A percentile compares a stretch with the other conserved stretches of the same genome.
These are phyloP conservation scores for Lophura nycthemera DNA, from an alignment of 2,113 vertebrate species.

Conservation along the genomic window DNA sequence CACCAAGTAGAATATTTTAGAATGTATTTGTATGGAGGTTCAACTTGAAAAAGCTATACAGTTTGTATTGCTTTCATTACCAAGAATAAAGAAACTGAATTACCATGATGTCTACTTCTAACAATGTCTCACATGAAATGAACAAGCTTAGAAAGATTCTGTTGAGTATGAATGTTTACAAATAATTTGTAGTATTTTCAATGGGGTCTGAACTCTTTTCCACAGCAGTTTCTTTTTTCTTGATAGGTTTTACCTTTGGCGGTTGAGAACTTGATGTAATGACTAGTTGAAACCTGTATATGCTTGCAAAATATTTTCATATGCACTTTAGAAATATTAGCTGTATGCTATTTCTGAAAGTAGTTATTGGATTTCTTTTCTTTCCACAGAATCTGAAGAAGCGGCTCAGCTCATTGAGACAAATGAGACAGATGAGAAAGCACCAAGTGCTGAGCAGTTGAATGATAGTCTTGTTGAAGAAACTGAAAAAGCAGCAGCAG, in stretches of 20 bases:
- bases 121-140: not conserved
- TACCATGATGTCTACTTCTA: not conserved
- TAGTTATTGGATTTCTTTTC: slow-evolving; percentile 26
- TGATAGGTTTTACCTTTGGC: not conserved
- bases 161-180: not conserved
- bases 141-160: not conserved
- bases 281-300: not conserved
- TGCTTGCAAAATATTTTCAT: not conserved
- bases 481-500: slow-evolving; percentile 58
- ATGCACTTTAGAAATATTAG: not conserved
- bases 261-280: not conserved
- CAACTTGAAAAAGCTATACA: not conserved
- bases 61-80: not conserved
- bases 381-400: slow-evolving; percentile 72
- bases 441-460: slow-evolving; percentile 55
- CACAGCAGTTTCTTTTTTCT: not conserved
- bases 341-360: slow-evolving; percentile 14
- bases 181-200: not conserved
- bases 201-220: not conserved
- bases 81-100: not conserved
- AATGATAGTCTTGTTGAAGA: slow-evolving; percentile 51
- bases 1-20: not conserved
- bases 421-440: slow-evolving; percentile 57
- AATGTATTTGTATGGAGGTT: not conserved
- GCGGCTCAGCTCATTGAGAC: slow-evolving; percentile 14